Base-by-base conservation (phyloP, 2,888 invertebrate genomes). In the Dolomedes plantarius region DNA sequence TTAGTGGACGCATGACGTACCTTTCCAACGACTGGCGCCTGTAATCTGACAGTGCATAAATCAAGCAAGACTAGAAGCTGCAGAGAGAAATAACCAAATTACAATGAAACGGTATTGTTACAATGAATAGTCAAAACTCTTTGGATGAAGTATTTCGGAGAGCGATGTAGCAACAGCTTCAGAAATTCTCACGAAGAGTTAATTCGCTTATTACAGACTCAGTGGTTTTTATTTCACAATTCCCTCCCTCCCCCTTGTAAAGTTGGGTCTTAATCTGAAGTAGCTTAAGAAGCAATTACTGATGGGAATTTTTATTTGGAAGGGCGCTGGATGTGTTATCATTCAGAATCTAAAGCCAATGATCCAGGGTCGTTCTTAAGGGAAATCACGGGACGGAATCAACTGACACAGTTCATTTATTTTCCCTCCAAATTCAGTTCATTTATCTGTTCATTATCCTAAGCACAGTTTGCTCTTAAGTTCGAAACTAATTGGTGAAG, bases 361-460 rank as follows among this genome's bases (percentile, higher is more conserved):
- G 85, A 86, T 86, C 85, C 85, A 64, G 68, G 31, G 56, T 28
- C 29, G 68, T 72, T 78, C 85, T 86, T 79, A 64, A 69, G 85
- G 85, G 85, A 86, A 86, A 86, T 86, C 85, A 85, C 77, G 85
- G 74, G 68, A 79, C 64, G 74, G 85, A 85, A 75, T 86, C 79
- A 79, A 86, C 78, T 74, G 85, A 86, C 85, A 79, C 85, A 79
- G 78, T 86, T 79, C 85, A 85, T 86, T 86, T 79, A 79, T 86
- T 86, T 79, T 76, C 78, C 46, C 73, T 39, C 46, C 41, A 65
- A 86, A 86, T 79, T 78, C 69, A 86, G 78, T 86, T 79, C 79
- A 86, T 86, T 86, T 86, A 86, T 79, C 74, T 79, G 85, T 86
- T 86, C 85, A 86, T 86, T 86, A 86, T 78, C 85, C 79, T 77